Evolutionary conservation across 1,140 invertebrate species (phyloP), one percentile per base, ranked within the genome.

Genomic region (Lepidotrigona ventralis): DNA sequence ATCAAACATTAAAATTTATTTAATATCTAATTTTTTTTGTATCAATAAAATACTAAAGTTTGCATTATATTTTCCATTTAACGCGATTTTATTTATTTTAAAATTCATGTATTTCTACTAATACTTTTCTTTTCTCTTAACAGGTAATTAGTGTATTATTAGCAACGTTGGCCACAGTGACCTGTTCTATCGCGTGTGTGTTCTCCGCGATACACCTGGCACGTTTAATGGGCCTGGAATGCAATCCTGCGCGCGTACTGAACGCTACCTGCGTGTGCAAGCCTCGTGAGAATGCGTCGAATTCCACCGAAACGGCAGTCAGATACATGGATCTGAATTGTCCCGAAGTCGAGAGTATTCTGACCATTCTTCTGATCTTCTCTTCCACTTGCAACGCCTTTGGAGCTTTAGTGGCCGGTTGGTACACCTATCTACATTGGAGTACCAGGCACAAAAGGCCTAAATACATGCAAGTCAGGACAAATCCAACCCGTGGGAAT

Each of bases 361-460:
- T 95, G 56, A 92, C 89, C 5, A 92, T 95, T 53, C 90, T 95
- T 2, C 87, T 95, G 14, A 93, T 95, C 63, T 93, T 93, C 53
- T 95, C 94, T 0, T 88, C 92, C 26, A 90, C 92, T 14, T 92
- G 93, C 56, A 95, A 95, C 54, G 92, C 89, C 1, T 56, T 95
- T 9, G 94, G 93, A 9, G 91, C 91, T 0, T 70, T 95, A 33
- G 66, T 95, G 0, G 92, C 94, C 0, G 90, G 90, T 21, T 94
- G 93, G 91, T 95, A 95, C 77, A 92, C 93, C 58, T 94, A 94
- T 76, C 89, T 95, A 3, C 94, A 95, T 76, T 95, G 94, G 94
- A 93, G 92, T 63, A 92, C 93, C 11, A 84, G 90, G 26, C 73
- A 90, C 9, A 90, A 90, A 60, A 88, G 90, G 51, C 90, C 91